Conservation (phyloP, 2,888 invertebrate genomes). For the Arenicola marina region DNA sequence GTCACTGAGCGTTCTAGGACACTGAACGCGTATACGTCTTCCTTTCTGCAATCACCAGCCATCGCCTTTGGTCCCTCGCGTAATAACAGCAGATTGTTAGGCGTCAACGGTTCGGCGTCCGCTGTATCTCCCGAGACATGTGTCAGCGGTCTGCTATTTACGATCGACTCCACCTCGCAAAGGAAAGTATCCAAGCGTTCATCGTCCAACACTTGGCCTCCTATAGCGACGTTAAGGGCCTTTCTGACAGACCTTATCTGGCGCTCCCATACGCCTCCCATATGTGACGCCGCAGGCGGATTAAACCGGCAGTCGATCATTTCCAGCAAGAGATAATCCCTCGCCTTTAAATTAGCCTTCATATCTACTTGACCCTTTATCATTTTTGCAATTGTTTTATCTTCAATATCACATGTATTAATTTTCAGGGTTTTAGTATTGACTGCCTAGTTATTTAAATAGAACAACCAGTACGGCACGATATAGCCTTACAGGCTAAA, state of each 20-base stretch:
- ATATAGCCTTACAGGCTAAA: no score
- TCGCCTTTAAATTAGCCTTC: neutral
- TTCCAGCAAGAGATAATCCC: neutral
- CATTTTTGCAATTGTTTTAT: no score
- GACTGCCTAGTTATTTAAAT: no score
- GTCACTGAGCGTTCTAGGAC: no score
- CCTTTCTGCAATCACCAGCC: neutral
- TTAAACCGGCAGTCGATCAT: constrained; percentile 25
- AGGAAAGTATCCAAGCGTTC: constrained; percentile 24
- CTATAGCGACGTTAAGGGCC: constrained; percentile 19
- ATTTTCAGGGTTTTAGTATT: no score
- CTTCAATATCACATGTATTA: no score
- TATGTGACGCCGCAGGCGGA: constrained; percentile 28
- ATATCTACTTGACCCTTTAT: neutral
- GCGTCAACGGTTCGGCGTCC: constrained; percentile 23
- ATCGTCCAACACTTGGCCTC: constrained; percentile 11
- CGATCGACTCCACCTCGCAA: constrained; percentile 27
- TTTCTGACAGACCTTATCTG: constrained; percentile 24
- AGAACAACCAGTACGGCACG: no score
- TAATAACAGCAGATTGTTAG: constrained; percentile 22
- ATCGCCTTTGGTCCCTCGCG: neutral
- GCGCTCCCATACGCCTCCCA: constrained; percentile 32
- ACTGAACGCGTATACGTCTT: no score
- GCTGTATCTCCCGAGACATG: constrained; percentile 15
- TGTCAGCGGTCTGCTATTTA: constrained; percentile 32